Evolutionary conservation across 2,888 invertebrate genomes (phyloP), one percentile per base, ranked within the genome.

Genomic region (Nasonia oneida): DNA sequence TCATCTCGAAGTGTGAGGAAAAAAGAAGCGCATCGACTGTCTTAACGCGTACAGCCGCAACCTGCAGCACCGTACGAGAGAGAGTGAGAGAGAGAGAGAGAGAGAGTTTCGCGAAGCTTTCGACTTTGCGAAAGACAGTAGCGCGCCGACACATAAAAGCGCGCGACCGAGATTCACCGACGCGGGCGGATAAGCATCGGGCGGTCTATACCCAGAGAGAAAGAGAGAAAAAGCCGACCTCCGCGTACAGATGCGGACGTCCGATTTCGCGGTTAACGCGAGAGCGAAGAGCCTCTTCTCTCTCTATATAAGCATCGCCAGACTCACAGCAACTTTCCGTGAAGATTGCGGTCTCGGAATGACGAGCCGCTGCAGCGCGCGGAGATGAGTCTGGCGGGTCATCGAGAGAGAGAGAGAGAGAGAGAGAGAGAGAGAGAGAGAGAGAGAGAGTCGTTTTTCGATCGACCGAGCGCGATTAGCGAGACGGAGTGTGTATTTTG

Each of bases 181-280:
- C 67, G 33, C 67, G 2, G 33, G 15, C 4, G 53, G 84, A 80
- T 75, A 80, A 84, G 70, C 75, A 80, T 80, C 80, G 79, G 29
- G 39, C 33, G 15, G 61, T n/a, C 61, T 47, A 18, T 39, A 37
- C n/a, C 15, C 80, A 37, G 67, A 79, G 37, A 61, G 71, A 74
- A 14, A 23, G 29, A 39, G 75, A 33, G 37, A 61, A 53, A 53
- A 50, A 76, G 57, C 8, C n/a, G n/a, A 47, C 73, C 74, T 23
- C 15, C 3, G n/a, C 37, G 37, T 5, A 37, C 33, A 80, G 84
- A 84, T 81, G 70, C 76, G 75, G 76, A 81, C 81, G 76, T 76
- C 80, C 57, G 81, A 84, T 84, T 80, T 76, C 47, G 57, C 39
- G 76, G 76, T 53, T 14, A 64, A 15, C 61, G 50, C 33, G 76